Percentiles rank a stretch among this genome's conserved stretches.
phyloP scores from a whole-genome alignment of 2,797 vertebrate species.

The Pterois miles region DNA sequence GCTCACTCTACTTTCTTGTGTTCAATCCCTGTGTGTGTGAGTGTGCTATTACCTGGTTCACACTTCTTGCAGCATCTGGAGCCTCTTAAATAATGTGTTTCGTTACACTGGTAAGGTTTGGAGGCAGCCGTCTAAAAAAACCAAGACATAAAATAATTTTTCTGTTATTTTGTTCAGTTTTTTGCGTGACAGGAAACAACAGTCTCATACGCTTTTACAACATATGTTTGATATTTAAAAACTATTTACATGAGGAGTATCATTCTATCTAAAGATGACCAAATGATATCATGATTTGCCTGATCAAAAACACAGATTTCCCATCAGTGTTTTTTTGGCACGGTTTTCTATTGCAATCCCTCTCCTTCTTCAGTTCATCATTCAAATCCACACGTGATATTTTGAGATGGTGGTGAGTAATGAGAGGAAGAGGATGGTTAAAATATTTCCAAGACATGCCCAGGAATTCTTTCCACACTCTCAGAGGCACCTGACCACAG shows the following conservation, averaged over 20 bases:
- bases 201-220: background rate
- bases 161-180: background rate
- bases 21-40: background rate
- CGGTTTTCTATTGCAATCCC: background rate
- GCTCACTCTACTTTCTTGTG: background rate
- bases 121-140: constrained; percentile 62
- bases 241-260: background rate
- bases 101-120: constrained; percentile 69
- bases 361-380: background rate
- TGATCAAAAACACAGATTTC: background rate
- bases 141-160: background rate
- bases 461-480: constrained; percentile 58
- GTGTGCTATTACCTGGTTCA: constrained; percentile 74
- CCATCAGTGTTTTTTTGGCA: background rate
- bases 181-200: background rate
- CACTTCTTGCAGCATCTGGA: constrained; percentile 81
- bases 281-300: background rate
- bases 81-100: constrained; percentile 66
- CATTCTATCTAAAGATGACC: background rate
- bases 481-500: constrained; percentile 63
- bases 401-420: constrained; percentile 57
- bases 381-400: constrained; percentile 34
- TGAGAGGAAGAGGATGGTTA: constrained; percentile 50
- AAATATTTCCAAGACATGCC: constrained; percentile 58
- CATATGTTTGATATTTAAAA: background rate